These are phyloP conservation scores for Aelia acuminata DNA, from an alignment of 2,888 invertebrate genomes.

Conservation along the genomic window DNA sequence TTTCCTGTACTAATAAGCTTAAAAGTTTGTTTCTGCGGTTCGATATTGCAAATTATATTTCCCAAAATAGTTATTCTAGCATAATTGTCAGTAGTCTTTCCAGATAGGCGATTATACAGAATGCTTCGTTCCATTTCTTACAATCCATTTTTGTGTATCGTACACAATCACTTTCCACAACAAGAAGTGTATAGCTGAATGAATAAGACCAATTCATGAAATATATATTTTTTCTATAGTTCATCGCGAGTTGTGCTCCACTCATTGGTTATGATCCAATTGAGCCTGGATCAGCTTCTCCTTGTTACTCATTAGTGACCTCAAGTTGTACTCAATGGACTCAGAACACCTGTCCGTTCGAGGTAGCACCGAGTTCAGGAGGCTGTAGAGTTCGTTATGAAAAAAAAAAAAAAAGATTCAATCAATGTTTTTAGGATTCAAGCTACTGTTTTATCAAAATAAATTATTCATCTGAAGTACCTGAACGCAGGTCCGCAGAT, in stretches of 20 bases:
- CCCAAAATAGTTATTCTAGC: no score
- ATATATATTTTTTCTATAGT: background rate
- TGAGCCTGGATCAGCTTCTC: constrained; percentile 26
- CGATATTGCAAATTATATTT: no score
- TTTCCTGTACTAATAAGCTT: no score
- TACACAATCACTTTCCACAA: no score
- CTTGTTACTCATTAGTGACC: background rate
- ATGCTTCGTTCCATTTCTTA: no score
- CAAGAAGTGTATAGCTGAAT: background rate
- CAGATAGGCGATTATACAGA: no score
- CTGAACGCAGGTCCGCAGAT: constrained; percentile 51
- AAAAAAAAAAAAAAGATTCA: no score
- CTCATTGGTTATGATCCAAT: background rate
- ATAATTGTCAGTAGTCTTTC: no score
- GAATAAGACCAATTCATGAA: no score
- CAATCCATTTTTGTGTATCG: no score
- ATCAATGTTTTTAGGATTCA: background rate
- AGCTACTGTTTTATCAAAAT: background rate
- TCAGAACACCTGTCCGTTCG: background rate
- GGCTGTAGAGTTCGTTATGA: background rate
- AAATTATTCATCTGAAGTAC: background rate
- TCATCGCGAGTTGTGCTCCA: background rate
- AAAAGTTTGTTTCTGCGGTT: no score
- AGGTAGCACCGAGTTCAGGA: background rate
- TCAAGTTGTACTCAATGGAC: background rate